Evolutionary conservation across 2,888 invertebrate genomes (phyloP).

Genomic region (Polyommatus icarus): DNA sequence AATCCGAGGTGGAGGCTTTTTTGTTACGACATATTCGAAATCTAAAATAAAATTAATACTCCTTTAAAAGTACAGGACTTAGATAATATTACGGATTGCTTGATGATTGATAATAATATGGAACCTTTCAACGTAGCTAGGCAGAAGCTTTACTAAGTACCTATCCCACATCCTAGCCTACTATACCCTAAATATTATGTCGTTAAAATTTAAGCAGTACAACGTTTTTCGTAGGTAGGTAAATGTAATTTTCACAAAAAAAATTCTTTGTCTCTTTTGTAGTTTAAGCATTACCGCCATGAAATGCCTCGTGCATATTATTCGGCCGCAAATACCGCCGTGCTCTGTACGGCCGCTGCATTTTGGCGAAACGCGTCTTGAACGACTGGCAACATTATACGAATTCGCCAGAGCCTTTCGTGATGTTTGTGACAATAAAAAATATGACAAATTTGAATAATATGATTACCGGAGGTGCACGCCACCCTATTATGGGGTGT

Average conservation of each 20-base stretch:
- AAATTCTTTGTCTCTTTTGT: background rate
- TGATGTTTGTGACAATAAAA: slow-evolving; percentile 69
- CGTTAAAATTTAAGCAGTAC: background rate
- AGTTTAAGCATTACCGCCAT: slow-evolving; percentile 59
- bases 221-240: background rate
- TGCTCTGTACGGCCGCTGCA: slow-evolving; percentile 65
- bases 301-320: slow-evolving; percentile 62
- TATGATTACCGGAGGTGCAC: slow-evolving; percentile 68
- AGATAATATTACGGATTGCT: background rate
- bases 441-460: slow-evolving; percentile 68
- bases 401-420: slow-evolving; percentile 47
- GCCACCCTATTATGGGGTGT: slow-evolving; percentile 46
- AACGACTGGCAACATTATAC: slow-evolving; percentile 46
- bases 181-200: background rate
- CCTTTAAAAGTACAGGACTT: background rate
- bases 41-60: slow-evolving; percentile 52
- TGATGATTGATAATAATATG: background rate
- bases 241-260: no score
- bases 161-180: background rate
- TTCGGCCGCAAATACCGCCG: slow-evolving; percentile 62
- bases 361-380: slow-evolving; percentile 48
- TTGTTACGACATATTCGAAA: slow-evolving; percentile 79
- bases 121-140: no score
- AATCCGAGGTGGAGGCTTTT: slow-evolving; percentile 64
- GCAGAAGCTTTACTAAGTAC: background rate